These are phyloP conservation scores for Sacculina carcini DNA, from an alignment of 2,888 invertebrate species.

Conservation along the genomic window DNA sequence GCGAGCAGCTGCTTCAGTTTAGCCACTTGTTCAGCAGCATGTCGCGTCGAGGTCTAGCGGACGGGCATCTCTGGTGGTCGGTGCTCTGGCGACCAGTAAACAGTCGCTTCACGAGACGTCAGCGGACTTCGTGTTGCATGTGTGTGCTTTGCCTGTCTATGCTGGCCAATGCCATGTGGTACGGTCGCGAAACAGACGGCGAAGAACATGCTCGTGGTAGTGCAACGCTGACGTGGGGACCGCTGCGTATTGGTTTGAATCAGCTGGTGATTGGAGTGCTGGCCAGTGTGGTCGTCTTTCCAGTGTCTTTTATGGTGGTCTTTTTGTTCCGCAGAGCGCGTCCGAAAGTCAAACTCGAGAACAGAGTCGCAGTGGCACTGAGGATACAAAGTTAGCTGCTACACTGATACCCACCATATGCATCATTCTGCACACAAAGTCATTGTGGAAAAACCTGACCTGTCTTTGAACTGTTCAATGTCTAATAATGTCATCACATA, in stretches of 20 bases:
- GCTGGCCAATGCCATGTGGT: slow-evolving; percentile 28
- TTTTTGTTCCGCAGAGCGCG: slow-evolving; percentile 20
- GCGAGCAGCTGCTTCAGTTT: slow-evolving; percentile 23
- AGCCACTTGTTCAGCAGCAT: slow-evolving; percentile 22
- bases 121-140: slow-evolving; percentile 24
- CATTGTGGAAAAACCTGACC: too few species aligned
- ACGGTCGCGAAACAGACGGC: slow-evolving; percentile 17
- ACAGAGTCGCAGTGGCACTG: slow-evolving; percentile 10
- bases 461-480: too few species aligned
- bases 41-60: slow-evolving; percentile 19
- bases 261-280: slow-evolving; percentile 24
- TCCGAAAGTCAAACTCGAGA: slow-evolving; percentile 8
- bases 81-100: slow-evolving; percentile 24
- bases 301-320: slow-evolving; percentile 22
- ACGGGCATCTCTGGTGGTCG: slow-evolving; percentile 28
- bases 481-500: too few species aligned
- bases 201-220: slow-evolving; percentile 15
- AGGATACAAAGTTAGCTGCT: too few species aligned
- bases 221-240: slow-evolving; percentile 21
- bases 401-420: too few species aligned
- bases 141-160: slow-evolving; percentile 24
- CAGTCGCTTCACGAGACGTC: slow-evolving; percentile 23
- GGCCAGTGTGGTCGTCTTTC: slow-evolving; percentile 22
- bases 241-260: slow-evolving; percentile 22
- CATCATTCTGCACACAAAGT: too few species aligned